Conservation (phyloP, 2,888 invertebrate genomes). For the Drosophila recens region DNA sequence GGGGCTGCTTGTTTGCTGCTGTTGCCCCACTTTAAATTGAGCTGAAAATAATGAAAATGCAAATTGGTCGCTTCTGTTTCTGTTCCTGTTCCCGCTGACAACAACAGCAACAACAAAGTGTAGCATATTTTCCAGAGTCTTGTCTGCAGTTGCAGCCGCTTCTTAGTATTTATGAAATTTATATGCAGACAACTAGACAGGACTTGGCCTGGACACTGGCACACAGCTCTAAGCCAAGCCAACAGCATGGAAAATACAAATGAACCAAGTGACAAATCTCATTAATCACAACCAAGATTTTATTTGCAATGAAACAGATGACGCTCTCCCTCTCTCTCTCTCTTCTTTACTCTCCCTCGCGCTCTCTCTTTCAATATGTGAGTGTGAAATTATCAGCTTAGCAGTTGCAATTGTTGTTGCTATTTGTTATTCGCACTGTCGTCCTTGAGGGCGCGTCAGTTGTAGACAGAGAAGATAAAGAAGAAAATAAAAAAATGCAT, state of each 20-base stretch:
- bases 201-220: conserved; percentile 15
- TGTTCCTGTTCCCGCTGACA: conserved; percentile 13
- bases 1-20: conserved; percentile 23
- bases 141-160: conserved; percentile 52
- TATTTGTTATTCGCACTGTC: conserved; percentile 37
- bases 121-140: conserved; percentile 44
- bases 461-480: background rate
- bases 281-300: conserved; percentile 78
- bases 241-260: conserved; percentile 76
- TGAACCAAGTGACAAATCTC: conserved; percentile 80
- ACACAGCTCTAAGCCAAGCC: conserved; percentile 46
- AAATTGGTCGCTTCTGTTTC: conserved; percentile 50
- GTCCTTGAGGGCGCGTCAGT: conserved; percentile 12
- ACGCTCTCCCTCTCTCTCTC: background rate
- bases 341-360: background rate
- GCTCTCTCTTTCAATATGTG: conserved; percentile 13
- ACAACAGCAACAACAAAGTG: conserved; percentile 4
- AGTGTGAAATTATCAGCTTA: conserved; percentile 72
- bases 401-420: conserved; percentile 63
- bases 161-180: conserved; percentile 67
- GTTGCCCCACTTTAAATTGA: conserved; percentile 64
- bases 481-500: conserved; percentile 70
- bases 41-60: conserved; percentile 75
- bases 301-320: conserved; percentile 41
- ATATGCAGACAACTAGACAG: conserved; percentile 48